Evolutionary conservation across 2,888 invertebrate species (phyloP), one percentile per base, ranked within the genome.

Genomic region (Hermaeophaga mercurialis): DNA sequence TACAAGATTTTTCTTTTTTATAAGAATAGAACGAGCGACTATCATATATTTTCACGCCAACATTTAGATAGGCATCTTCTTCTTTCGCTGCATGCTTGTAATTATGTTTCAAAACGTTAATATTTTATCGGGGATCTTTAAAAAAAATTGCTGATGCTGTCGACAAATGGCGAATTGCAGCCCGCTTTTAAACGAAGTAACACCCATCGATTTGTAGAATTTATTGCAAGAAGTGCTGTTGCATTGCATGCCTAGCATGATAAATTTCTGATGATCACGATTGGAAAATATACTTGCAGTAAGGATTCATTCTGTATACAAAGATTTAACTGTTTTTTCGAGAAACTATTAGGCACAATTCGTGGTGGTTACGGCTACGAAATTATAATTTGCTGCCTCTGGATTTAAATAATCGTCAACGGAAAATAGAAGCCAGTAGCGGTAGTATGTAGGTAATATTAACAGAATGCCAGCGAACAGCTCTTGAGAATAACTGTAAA

Each of bases 401-500:
- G 15, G 12, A 19, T 41, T 41, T 41, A 12, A 41, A 11, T 41
- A 41, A n/a, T 41, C 4, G 22, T 19, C 41, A 41, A 19, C n/a
- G n/a, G 19, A 11, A 41, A 41, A 38, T 38, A 14, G 38, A 34
- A 7, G 28, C 2, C 8, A 28, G 28, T 7, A 39, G 39, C 39
- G 18, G 39, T 34, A 34, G 39, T 11, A 39, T 9, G 9, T 7
- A 8, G 12, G 19, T 7, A 18, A 11, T 9, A 9, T 7, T 19
- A 41, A n/a, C n/a, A 19, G 41, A 41, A 17, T n/a, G 41, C 41
- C 4, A 41, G 41, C 41, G 17, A 22, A 11, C 19, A 11, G 3
- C 19, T 53, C 34, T 45, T 7, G 14, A 46, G 19, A 26, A 12
- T 54, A 54, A 54, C 54, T 47, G 54, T 54, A 47, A 54, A 54